phyloP scores from a whole-genome alignment of 2,797 vertebrate species.

The Mus minutoides region DNA sequence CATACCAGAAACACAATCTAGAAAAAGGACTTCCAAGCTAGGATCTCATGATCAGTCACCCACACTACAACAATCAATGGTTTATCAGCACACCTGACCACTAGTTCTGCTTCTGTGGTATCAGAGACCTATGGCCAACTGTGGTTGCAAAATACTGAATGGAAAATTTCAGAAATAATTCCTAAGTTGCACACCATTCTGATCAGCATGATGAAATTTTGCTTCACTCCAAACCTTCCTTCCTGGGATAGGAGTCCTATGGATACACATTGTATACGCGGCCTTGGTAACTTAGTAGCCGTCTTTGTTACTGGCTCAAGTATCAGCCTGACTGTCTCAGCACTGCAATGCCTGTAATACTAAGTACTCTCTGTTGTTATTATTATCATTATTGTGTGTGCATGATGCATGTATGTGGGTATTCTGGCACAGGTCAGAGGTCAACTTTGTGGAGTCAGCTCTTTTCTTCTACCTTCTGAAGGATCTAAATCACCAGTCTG shows the following conservation, averaged over 20 bases:
- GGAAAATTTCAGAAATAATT: background rate
- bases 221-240: background rate
- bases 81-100: background rate
- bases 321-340: background rate
- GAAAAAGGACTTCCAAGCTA: background rate
- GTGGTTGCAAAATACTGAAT: background rate
- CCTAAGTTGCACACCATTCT: background rate
- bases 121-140: background rate
- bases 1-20: background rate
- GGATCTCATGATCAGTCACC: conserved; percentile 1
- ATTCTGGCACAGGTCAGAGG: background rate
- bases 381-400: background rate
- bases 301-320: background rate
- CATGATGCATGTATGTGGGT: background rate
- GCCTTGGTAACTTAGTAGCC: background rate
- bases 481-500: background rate
- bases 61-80: background rate
- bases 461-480: background rate
- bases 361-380: background rate
- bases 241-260: background rate
- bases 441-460: background rate
- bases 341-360: background rate
- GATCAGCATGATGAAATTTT: background rate
- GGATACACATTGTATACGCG: background rate
- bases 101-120: background rate